Conservation (phyloP, 2,797 vertebrate genomes). For the Gadopsis marmoratus region DNA sequence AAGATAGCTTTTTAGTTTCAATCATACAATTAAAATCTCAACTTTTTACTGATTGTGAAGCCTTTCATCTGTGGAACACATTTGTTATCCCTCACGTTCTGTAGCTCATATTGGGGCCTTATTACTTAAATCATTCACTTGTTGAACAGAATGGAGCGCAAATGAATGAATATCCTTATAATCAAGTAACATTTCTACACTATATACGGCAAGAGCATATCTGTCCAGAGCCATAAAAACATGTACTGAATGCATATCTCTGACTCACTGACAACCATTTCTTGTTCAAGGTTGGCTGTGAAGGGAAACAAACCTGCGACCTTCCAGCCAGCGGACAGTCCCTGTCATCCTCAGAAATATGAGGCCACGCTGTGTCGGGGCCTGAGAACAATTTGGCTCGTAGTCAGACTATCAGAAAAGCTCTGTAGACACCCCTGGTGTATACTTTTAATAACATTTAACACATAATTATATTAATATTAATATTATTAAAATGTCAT, state of each 20-base stretch:
- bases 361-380: conserved; percentile 43
- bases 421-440: not conserved
- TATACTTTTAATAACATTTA: not conserved
- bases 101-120: not conserved
- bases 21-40: not conserved
- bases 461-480: not conserved
- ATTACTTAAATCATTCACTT: not conserved
- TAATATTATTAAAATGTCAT: not conserved
- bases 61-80: not conserved
- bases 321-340: conserved; percentile 32
- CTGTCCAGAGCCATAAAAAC: conserved; percentile 13
- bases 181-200: not conserved
- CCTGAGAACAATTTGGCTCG: conserved; percentile 21
- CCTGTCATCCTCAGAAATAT: conserved; percentile 59
- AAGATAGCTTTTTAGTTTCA: not conserved
- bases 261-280: conserved; percentile 35
- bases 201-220: not conserved
- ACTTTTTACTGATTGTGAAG: not conserved
- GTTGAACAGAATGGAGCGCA: not conserved
- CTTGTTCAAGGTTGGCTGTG: conserved; percentile 33
- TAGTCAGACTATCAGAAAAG: conserved; percentile 18
- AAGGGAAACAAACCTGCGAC: conserved; percentile 37
- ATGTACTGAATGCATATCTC: conserved; percentile 24
- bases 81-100: not conserved
- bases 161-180: not conserved